Evolutionary conservation across 2,113 vertebrate genomes (phyloP).

Genomic region (Megaleporinus macrocephalus): DNA sequence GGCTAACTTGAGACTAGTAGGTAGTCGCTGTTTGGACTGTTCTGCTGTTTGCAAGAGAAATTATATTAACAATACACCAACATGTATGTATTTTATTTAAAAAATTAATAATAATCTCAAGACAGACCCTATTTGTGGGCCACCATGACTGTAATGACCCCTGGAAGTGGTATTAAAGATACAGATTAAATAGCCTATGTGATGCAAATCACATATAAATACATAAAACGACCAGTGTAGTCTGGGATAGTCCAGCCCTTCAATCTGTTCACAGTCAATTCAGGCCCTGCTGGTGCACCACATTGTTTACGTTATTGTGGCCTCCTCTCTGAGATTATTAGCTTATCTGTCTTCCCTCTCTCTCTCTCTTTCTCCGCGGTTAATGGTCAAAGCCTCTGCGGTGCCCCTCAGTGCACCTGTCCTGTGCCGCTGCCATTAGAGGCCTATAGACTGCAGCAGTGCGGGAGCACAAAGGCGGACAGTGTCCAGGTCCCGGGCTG

Average conservation of each 20-base stretch:
- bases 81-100: no score
- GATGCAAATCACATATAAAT: not conserved
- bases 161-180: no score
- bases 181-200: no score
- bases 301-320: constrained; percentile 28
- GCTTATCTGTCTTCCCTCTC: constrained; percentile 40
- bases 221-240: not conserved
- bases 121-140: no score
- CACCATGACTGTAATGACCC: no score
- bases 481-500: constrained; percentile 54
- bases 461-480: constrained; percentile 52
- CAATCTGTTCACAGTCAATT: constrained; percentile 22
- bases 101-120: no score
- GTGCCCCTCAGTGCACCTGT: constrained; percentile 51
- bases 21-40: no score
- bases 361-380: constrained; percentile 10
- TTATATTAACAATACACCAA: no score
- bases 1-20: no score
- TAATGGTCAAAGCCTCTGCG: constrained; percentile 37
- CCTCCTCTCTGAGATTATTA: constrained; percentile 25
- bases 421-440: constrained; percentile 26
- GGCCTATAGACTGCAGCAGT: constrained; percentile 40
- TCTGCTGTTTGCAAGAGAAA: no score
- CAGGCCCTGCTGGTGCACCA: not conserved
- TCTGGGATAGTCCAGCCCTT: constrained; percentile 3